phyloP scores from a whole-genome alignment of 2,797 vertebrate species.

The Aldrovandia affinis region DNA sequence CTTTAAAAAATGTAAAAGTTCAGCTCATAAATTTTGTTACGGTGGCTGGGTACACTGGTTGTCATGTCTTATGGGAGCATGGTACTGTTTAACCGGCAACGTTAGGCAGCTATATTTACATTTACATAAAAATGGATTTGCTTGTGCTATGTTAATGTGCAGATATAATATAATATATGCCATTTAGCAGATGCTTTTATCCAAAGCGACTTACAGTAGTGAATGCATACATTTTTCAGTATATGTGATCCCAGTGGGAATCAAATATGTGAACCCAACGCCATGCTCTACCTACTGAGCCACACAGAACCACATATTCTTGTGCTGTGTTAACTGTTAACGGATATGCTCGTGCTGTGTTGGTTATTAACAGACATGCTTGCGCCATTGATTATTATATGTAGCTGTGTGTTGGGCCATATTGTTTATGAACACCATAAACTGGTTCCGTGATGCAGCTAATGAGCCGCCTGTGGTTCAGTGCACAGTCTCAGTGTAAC shows the following conservation, averaged over 20 bases:
- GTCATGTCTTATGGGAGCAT: background rate
- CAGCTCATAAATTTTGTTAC: too few relatives aligned
- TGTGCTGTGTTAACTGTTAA: background rate
- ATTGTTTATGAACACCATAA: conserved; percentile 13
- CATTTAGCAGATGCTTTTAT: too few relatives aligned
- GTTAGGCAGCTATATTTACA: background rate
- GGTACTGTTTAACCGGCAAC: background rate
- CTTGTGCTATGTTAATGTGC: too few relatives aligned
- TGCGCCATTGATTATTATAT: background rate
- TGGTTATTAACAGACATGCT: background rate
- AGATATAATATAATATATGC: too few relatives aligned
- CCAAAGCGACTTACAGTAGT: too few relatives aligned
- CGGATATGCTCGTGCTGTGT: background rate
- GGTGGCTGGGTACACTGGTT: too few relatives aligned
- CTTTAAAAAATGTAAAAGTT: too few relatives aligned
- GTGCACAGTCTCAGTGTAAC: background rate
- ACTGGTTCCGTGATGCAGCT: background rate
- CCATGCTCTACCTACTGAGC: too few relatives aligned
- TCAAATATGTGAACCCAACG: too few relatives aligned
- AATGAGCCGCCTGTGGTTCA: background rate
- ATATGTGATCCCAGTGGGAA: too few relatives aligned
- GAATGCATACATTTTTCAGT: too few relatives aligned
- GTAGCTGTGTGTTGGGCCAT: background rate
- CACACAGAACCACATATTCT: too few relatives aligned
- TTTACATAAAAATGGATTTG: background rate